Conservation (phyloP, 2,888 invertebrate genomes). For the Lycia hirtaria region DNA sequence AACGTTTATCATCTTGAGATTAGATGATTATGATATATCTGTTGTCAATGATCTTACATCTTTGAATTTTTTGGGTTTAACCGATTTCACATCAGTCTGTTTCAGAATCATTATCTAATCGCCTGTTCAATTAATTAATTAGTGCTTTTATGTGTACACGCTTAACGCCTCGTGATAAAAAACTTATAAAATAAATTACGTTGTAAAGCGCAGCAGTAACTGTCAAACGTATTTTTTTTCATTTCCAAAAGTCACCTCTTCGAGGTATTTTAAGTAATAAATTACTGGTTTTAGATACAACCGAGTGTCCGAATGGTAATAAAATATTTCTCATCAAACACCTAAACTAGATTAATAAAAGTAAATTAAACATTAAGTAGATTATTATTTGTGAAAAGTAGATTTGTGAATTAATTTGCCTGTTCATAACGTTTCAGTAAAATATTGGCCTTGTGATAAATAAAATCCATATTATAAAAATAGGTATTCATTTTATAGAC, state of each 20-base stretch:
- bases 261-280: slow-evolving; percentile 1
- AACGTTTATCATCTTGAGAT: too few species aligned
- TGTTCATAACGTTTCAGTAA: neutral
- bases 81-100: neutral
- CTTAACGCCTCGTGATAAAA: slow-evolving; percentile 26
- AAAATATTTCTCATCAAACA: neutral
- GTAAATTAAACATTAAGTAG: too few species aligned
- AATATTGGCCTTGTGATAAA: neutral
- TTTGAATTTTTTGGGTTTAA: slow-evolving; percentile 1
- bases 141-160: slow-evolving; percentile 36
- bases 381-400: too few species aligned
- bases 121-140: slow-evolving; percentile 33
- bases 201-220: slow-evolving; percentile 9
- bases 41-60: neutral
- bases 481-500: neutral
- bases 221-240: slow-evolving; percentile 2
- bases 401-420: neutral
- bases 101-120: slow-evolving; percentile 35
- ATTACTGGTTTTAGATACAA: neutral
- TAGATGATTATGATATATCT: slow-evolving; percentile 1
- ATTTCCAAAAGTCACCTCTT: neutral
- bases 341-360: neutral
- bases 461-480: neutral
- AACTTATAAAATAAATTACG: slow-evolving; percentile 27
- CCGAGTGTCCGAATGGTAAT: neutral